These are phyloP conservation scores for Gastracanthus pulcherrimus DNA, from an alignment of 2,888 invertebrate genomes.

Conservation along the genomic window DNA sequence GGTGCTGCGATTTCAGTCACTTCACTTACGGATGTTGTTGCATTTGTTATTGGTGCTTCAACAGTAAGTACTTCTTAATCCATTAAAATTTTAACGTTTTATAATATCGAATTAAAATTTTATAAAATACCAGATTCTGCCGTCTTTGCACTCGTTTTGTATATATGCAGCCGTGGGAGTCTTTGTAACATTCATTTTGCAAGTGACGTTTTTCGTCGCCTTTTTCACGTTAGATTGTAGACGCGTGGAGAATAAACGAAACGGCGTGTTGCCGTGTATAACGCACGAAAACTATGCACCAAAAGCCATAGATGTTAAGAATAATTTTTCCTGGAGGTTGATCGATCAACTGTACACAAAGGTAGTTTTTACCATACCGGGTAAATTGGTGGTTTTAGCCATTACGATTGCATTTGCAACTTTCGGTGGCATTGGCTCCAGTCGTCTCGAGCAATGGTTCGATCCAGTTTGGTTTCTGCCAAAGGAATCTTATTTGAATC, in stretches of 20 bases:
- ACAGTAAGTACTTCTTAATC: conserved; percentile 79
- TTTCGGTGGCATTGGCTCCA: conserved; percentile 82
- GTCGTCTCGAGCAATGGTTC: conserved; percentile 86
- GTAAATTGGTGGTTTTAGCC: conserved; percentile 82
- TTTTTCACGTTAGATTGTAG: conserved; percentile 86
- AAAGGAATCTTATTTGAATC: conserved; percentile 82
- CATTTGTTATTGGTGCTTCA: conserved; percentile 88
- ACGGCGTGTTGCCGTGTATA: conserved; percentile 84
- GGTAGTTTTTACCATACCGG: conserved; percentile 82
- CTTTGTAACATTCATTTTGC: conserved; percentile 86
- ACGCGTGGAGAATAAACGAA: conserved; percentile 82
- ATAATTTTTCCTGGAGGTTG: conserved; percentile 79
- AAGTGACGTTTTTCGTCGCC: conserved; percentile 90
- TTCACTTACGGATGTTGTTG: conserved; percentile 89
- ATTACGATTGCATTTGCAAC: conserved; percentile 81
- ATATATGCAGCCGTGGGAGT: conserved; percentile 89
- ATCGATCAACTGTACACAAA: conserved; percentile 83
- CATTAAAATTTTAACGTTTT: not conserved
- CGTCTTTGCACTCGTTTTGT: conserved; percentile 90
- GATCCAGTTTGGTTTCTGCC: conserved; percentile 90
- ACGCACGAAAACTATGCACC: conserved; percentile 80
- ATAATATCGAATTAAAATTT: not conserved
- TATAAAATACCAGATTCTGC: conserved; percentile 82
- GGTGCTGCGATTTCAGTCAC: conserved; percentile 92
- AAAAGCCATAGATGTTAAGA: conserved; percentile 79